Conservation (phyloP, 2,113 vertebrate genomes). For the Corynorhinus townsendii region DNA sequence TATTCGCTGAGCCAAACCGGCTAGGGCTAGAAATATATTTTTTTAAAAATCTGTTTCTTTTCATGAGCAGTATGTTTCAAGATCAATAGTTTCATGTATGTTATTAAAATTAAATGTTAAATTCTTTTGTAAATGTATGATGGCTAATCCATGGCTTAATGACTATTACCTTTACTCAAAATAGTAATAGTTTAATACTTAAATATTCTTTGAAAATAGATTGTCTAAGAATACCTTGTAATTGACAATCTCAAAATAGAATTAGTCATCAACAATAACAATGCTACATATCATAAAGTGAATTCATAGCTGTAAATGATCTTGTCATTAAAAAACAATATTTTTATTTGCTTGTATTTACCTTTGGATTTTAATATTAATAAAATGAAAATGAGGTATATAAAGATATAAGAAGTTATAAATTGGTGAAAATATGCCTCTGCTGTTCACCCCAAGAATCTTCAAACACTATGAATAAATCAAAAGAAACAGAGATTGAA, state of each 20-base stretch:
- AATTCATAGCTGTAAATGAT: background rate
- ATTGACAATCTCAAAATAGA: constrained; percentile 22
- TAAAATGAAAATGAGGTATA: background rate
- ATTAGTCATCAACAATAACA: constrained; percentile 12
- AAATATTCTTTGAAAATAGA: constrained; percentile 28
- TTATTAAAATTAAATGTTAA: constrained; percentile 22
- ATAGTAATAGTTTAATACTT: background rate
- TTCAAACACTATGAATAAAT: background rate
- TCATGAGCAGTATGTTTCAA: background rate
- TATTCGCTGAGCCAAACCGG: no score
- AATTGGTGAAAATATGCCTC: background rate
- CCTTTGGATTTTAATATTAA: constrained; percentile 1
- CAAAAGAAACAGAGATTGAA: background rate
- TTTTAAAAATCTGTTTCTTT: background rate
- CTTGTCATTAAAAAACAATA: background rate
- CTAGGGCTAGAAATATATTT: no score
- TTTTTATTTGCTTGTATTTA: background rate
- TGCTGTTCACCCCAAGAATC: background rate
- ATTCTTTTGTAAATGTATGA: background rate
- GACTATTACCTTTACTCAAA: constrained; percentile 15
- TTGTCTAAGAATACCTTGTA: constrained; percentile 36
- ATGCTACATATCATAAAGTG: background rate
- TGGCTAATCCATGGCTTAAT: constrained; percentile 19
- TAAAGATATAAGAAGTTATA: background rate
- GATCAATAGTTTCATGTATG: background rate